A percentile compares a stretch with the other conserved stretches of the same genome.
Conservation (phyloP, 2,888 invertebrate genomes). For the Xanthorhoe spadicearia region DNA sequence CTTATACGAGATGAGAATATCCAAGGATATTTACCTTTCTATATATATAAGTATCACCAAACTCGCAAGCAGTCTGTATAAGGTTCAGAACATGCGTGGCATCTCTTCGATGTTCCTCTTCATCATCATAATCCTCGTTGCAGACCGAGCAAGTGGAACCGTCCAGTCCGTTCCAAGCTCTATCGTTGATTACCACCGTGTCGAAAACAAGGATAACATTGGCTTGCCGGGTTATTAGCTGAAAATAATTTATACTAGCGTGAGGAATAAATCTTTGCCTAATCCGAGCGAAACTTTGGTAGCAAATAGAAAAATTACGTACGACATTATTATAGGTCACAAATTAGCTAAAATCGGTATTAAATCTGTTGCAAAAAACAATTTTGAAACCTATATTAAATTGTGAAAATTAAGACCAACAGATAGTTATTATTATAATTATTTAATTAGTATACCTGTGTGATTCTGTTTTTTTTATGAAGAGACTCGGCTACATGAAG, state of each 20-base stretch:
- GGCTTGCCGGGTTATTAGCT: constrained; percentile 19
- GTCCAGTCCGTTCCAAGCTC: constrained; percentile 60
- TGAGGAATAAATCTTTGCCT: background rate
- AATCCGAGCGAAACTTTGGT: too few relatives aligned
- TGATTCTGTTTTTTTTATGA: constrained; percentile 31
- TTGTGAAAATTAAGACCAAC: too few relatives aligned
- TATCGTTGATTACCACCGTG: constrained; percentile 46
- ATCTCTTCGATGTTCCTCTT: constrained; percentile 50
- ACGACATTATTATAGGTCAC: too few relatives aligned
- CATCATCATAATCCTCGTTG: constrained; percentile 54
- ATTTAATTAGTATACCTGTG: constrained; percentile 10
- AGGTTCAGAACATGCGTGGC: constrained; percentile 56
- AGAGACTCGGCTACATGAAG: constrained; percentile 28
- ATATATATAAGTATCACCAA: constrained; percentile 51
- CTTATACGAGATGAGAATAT: too few relatives aligned
- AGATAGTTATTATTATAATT: too few relatives aligned
- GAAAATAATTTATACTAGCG: background rate
- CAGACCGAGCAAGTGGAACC: constrained; percentile 60
- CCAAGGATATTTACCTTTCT: constrained; percentile 51
- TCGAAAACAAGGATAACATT: constrained; percentile 31
- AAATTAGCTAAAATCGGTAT: too few relatives aligned
- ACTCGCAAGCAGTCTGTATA: constrained; percentile 53
- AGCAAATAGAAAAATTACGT: too few relatives aligned
- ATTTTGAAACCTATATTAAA: too few relatives aligned
- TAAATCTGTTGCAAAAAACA: too few relatives aligned